Conservation (phyloP, 2,888 invertebrate species). For the Pycnomerus fuliginosus region DNA sequence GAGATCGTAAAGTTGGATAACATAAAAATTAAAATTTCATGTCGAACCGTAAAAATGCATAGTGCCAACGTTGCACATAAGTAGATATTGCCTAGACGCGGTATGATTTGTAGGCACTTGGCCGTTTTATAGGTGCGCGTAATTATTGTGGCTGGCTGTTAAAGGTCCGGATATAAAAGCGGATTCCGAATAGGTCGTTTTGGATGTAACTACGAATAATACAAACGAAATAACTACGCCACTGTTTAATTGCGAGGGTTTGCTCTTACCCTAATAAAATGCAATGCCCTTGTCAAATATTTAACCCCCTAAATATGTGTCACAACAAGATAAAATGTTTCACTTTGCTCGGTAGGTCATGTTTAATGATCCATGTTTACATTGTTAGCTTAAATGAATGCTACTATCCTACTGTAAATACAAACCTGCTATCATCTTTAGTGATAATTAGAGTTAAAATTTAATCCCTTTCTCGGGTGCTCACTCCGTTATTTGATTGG, state of each 20-base stretch:
- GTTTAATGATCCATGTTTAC: constrained; percentile 17
- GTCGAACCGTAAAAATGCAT: constrained; percentile 9
- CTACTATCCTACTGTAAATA: too few species aligned
- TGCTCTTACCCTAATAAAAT: constrained; percentile 15
- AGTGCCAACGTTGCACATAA: constrained; percentile 1
- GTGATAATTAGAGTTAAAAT: too few species aligned
- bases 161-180: constrained; percentile 18
- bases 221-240: constrained; percentile 19
- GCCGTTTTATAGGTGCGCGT: constrained; percentile 13
- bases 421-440: too few species aligned
- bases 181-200: constrained; percentile 15
- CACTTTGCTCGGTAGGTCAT: constrained; percentile 7
- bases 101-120: constrained; percentile 16
- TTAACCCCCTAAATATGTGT: constrained; percentile 23
- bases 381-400: constrained; percentile 14
- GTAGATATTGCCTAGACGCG: constrained; percentile 5
- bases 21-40: constrained; percentile 17
- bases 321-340: constrained; percentile 20
- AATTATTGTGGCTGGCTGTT: constrained; percentile 14
- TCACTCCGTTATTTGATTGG: too few species aligned
- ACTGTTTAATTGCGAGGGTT: constrained; percentile 18
- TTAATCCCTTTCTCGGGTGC: too few species aligned
- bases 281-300: constrained; percentile 21
- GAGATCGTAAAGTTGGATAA: too few species aligned
- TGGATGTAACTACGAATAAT: constrained; percentile 10